Percentiles rank a stretch among this genome's conserved stretches.
phyloP scores from a whole-genome alignment of 2,888 invertebrate genomes.

The Pyrochroa serraticornis region DNA sequence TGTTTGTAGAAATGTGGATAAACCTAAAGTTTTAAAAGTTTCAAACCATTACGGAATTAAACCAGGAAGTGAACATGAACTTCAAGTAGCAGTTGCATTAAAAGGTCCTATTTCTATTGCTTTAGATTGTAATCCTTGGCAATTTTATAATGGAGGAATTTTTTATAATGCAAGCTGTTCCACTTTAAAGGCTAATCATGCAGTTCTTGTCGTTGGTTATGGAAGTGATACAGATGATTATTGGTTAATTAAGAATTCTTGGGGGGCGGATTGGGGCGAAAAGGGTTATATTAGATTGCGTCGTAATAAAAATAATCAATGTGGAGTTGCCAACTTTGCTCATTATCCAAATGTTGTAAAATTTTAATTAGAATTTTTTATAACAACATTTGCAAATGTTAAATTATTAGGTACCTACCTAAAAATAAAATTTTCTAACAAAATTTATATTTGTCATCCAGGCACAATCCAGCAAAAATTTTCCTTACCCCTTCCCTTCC shows the following conservation, averaged over 20 bases:
- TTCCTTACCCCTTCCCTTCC: too few relatives aligned
- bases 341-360: too few relatives aligned
- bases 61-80: background rate
- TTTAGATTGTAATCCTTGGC: constrained; percentile 81
- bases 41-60: background rate
- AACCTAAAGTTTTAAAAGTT: background rate
- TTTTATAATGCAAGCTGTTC: constrained; percentile 79
- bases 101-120: constrained; percentile 84
- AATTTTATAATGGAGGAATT: constrained; percentile 78
- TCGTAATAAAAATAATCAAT: constrained; percentile 65
- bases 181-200: constrained; percentile 74
- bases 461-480: too few relatives aligned
- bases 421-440: too few relatives aligned
- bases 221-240: constrained; percentile 68
- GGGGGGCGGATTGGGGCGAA: constrained; percentile 56
- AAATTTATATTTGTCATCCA: too few relatives aligned
- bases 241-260: constrained; percentile 73
- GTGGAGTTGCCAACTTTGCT: constrained; percentile 78
- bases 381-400: too few relatives aligned
- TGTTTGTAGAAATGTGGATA: constrained; percentile 1
- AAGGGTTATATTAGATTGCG: constrained; percentile 40
- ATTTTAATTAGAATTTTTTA: constrained; percentile 48
- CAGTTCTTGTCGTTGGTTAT: constrained; percentile 78
- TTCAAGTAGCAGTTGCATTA: constrained; percentile 65
- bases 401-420: too few relatives aligned